Evolutionary conservation across 2,888 invertebrate species (phyloP), one percentile per base, ranked within the genome.

Genomic region (Pherbina coryleti): DNA sequence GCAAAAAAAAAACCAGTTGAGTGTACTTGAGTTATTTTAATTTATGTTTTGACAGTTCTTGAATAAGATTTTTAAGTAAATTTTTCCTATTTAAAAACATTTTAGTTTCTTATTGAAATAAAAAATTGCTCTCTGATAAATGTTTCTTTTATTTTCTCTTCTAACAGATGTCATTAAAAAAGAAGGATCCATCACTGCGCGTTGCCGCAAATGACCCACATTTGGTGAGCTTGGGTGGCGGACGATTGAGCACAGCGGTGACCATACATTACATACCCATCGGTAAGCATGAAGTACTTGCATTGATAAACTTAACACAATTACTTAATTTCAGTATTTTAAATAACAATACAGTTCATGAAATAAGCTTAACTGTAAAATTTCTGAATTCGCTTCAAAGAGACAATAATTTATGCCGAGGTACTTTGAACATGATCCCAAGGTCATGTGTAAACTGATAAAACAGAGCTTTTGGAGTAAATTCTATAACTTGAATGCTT

Each of bases 151-250:
- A 7, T 25, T 49, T 60, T 57, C 22, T 78, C 74, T 22, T 70
- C 78, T 85, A 84, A 71, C 84, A 89, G 89, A 89, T 89, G 89
- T 90, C 90, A 84, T 84, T 89, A 83, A 89, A 87, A 82, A 89
- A 88, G 84, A 89, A 89, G 84, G 90, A 89, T 86, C 89, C 88
- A 79, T 88, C 88, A 81, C 90, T 84, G 90, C 92, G 93, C 88
- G 93, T 93, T 89, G 92, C 92, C 82, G 94, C 96, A 81, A 96
- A 96, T 89, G 93, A 94, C 83, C 97, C 97, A 55, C 97, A 97
- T 91, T 92, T 97, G 88, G 96, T 97, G 87, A 97, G 96, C 90
- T 93, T 97, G 87, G 97, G 97, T 81, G 95, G 96, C 82, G 97
- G 96, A 79, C 92, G 97, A 81, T 92, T 97, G 80, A 97, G 96